Percentiles rank a stretch among this genome's conserved stretches.
phyloP scores from a whole-genome alignment of 1,140 invertebrate species.

The Trichonephila inaurata region DNA sequence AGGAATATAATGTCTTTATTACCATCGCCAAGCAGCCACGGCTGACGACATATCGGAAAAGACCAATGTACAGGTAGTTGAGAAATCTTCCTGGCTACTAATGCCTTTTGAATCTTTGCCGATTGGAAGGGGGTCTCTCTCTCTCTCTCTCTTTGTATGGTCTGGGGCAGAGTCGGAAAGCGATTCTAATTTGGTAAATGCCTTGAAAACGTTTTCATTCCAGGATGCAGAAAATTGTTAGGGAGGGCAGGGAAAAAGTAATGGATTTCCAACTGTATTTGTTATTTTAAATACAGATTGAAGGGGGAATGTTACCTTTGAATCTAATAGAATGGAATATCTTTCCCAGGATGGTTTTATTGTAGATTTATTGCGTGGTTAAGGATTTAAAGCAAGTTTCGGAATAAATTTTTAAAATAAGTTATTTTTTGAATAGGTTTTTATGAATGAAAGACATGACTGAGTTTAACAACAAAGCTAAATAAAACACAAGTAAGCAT shows the following conservation, averaged over 20 bases:
- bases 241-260: not conserved
- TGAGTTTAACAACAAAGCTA: too few species aligned
- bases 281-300: too few species aligned
- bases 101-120: slow-evolving; percentile 10
- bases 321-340: too few species aligned
- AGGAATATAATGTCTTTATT: slow-evolving; percentile 70
- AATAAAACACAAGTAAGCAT: too few species aligned
- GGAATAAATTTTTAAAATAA: too few species aligned
- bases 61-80: slow-evolving; percentile 2
- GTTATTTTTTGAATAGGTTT: too few species aligned
- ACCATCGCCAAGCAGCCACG: slow-evolving; percentile 7
- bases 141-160: not conserved
- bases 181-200: slow-evolving; percentile 38
- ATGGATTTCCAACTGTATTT: not conserved
- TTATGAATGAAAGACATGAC: too few species aligned
- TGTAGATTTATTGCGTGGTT: too few species aligned
- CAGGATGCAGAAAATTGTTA: not conserved
- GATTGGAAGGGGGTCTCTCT: slow-evolving; percentile 3
- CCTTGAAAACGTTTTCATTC: not conserved
- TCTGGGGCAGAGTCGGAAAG: not conserved
- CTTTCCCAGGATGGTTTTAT: too few species aligned
- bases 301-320: too few species aligned
- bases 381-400: too few species aligned
- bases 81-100: slow-evolving; percentile 14
- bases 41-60: slow-evolving; percentile 5